phyloP scores from a whole-genome alignment of 2,797 vertebrate genomes.

The Sebastes cheni region DNA sequence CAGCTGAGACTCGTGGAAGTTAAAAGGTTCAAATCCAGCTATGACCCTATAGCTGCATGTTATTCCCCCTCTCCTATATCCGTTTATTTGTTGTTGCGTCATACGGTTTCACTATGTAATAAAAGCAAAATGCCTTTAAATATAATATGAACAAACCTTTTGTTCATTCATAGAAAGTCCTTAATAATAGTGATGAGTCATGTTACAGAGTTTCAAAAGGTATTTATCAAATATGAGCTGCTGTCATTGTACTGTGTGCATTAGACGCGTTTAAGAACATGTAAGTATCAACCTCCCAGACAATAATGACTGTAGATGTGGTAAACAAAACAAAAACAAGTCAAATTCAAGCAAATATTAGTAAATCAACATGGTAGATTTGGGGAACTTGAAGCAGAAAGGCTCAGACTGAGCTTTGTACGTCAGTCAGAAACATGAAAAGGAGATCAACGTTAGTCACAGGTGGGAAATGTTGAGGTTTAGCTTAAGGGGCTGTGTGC shows the following conservation, averaged over 20 bases:
- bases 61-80: no score
- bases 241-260: background rate
- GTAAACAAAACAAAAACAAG: background rate
- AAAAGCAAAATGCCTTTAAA: background rate
- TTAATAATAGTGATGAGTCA: background rate
- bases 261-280: background rate
- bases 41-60: background rate
- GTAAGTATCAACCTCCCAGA: background rate
- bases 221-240: background rate
- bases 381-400: background rate
- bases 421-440: constrained; percentile 6
- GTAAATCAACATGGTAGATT: background rate
- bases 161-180: background rate
- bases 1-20: background rate
- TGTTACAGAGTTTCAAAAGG: background rate
- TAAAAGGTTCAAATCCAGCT: background rate
- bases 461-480: constrained; percentile 29
- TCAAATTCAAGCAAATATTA: fast-evolving
- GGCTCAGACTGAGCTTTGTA: background rate
- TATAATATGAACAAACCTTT: background rate
- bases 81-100: background rate
- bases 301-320: background rate
- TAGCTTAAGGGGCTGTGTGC: background rate
- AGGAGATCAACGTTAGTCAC: background rate
- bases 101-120: background rate